phyloP scores from a whole-genome alignment of 2,888 invertebrate species.

The Dromius quadrimaculatus region DNA sequence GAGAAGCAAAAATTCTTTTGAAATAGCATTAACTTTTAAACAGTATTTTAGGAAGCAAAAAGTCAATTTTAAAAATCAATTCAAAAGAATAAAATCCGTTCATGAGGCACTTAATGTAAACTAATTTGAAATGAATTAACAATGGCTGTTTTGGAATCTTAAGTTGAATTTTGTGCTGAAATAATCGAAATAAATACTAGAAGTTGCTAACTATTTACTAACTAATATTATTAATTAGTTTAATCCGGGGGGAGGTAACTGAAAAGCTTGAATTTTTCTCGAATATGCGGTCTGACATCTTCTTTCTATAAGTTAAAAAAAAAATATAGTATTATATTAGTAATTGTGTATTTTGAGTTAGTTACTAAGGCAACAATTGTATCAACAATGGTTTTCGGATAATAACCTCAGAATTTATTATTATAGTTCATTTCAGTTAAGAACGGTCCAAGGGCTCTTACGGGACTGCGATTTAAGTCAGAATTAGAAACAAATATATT shows the following conservation, averaged over 20 bases:
- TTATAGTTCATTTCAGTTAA: too few species aligned
- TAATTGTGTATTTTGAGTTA: background rate
- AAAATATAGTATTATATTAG: background rate
- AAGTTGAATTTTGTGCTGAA: conserved; percentile 46
- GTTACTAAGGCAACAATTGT: too few species aligned
- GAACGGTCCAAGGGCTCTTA: too few species aligned
- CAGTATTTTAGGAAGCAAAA: conserved; percentile 39
- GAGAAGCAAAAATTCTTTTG: conserved; percentile 18
- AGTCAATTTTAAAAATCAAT: conserved; percentile 7
- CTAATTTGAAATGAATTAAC: conserved; percentile 21
- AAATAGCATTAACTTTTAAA: conserved; percentile 25
- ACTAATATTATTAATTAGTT: conserved; percentile 56
- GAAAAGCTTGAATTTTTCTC: conserved; percentile 90
- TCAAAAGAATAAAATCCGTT: conserved; percentile 42
- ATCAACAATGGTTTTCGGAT: background rate
- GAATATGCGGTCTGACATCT: conserved; percentile 92
- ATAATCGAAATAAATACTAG: conserved; percentile 42
- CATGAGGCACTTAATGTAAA: conserved; percentile 48
- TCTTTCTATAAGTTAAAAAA: conserved; percentile 77
- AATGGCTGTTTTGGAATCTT: conserved; percentile 20
- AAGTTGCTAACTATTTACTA: conserved; percentile 34
- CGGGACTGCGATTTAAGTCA: background rate
- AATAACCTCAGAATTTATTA: background rate
- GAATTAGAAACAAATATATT: background rate
- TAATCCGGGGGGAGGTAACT: conserved; percentile 90